Evolutionary conservation across 1,140 invertebrate species (phyloP).

Genomic region (Matsumurasca onukii): DNA sequence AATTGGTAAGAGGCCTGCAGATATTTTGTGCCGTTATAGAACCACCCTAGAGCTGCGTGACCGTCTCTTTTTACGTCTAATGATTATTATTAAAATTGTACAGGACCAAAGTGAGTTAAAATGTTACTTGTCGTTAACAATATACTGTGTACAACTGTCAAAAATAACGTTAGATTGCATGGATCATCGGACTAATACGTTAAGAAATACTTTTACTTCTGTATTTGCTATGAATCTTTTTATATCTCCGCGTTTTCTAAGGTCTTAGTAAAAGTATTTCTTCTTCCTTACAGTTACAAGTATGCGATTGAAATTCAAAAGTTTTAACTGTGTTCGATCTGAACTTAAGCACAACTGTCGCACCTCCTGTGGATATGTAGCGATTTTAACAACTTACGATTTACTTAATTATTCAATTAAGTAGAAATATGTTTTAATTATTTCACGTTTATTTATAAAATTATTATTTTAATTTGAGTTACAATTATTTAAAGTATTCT

Average conservation of each 20-base stretch:
- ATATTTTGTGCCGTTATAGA: too few species aligned
- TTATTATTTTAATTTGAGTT: slow-evolving; percentile 2
- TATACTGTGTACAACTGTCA: neutral
- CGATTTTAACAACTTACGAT: neutral
- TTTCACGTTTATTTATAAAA: neutral
- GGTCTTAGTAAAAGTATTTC: slow-evolving; percentile 24
- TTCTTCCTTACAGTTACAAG: neutral
- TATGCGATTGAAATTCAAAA: slow-evolving; percentile 23
- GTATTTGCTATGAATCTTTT: slow-evolving; percentile 24
- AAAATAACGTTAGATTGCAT: slow-evolving; percentile 1
- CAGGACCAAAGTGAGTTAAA: slow-evolving; percentile 23
- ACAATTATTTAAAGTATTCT: slow-evolving; percentile 26
- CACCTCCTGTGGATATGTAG: neutral
- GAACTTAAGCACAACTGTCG: slow-evolving; percentile 8
- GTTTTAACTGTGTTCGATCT: neutral
- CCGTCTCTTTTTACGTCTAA: too few species aligned
- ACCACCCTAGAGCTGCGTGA: too few species aligned
- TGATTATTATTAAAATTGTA: slow-evolving; percentile 2
- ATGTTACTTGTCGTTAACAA: slow-evolving; percentile 7
- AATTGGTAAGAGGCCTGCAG: slow-evolving; percentile 21
- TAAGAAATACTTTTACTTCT: slow-evolving; percentile 24
- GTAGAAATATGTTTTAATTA: neutral
- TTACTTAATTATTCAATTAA: neutral
- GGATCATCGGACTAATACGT: neutral
- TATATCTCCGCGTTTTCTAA: slow-evolving; percentile 23